Percentiles rank a stretch among this genome's conserved stretches.
Conservation (phyloP, 2,797 vertebrate genomes). For the Myotis findleyi region DNA sequence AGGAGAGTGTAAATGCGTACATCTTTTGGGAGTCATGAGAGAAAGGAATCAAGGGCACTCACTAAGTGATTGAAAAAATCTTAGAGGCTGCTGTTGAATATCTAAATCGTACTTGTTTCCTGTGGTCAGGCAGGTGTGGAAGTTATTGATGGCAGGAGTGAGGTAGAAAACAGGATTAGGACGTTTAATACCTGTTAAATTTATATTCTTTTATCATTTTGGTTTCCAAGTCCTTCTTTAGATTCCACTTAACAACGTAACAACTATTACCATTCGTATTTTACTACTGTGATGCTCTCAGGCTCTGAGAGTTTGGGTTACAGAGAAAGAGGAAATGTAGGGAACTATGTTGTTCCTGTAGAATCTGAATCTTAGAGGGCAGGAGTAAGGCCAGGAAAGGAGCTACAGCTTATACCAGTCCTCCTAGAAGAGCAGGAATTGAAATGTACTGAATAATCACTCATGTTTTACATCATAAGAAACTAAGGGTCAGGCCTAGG, state of each 20-base stretch:
- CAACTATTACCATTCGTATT: not conserved
- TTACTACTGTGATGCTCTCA: conserved; percentile 41
- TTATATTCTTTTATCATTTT: not conserved
- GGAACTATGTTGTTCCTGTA: not conserved
- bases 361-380: conserved; percentile 10
- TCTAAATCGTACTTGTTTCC: not conserved
- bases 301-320: conserved; percentile 6
- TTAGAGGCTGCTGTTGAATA: not conserved
- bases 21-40: not conserved
- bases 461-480: conserved; percentile 15
- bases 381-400: not conserved
- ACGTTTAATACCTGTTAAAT: conserved; percentile 41
- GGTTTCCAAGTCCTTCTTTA: not conserved
- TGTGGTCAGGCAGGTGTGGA: not conserved
- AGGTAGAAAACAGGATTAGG: not conserved
- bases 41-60: conserved; percentile 10
- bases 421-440: not conserved
- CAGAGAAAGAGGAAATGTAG: conserved; percentile 16
- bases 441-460: not conserved
- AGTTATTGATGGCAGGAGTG: not conserved
- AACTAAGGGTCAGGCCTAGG: not conserved
- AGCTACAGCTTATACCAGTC: not conserved
- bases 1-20: not conserved
- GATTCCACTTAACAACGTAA: not conserved
- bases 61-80: not conserved